Evolutionary conservation across 1,140 invertebrate genomes (phyloP).

Genomic region (Drosophila baimaii): DNA sequence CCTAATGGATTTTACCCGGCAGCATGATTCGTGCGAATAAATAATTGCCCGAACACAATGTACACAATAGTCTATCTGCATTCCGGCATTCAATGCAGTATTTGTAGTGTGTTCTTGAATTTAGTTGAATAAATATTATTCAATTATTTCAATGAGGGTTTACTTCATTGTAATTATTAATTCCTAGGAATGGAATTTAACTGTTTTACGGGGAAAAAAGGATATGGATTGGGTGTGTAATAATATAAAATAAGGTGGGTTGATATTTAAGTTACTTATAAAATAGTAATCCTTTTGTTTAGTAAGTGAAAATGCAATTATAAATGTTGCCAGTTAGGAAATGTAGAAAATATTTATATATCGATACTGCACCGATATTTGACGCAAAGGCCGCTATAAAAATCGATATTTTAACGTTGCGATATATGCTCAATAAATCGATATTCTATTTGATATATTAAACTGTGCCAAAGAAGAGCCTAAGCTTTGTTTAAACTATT

Average conservation of each 20-base stretch:
- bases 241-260: too few relatives aligned
- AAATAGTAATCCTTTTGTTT: background rate
- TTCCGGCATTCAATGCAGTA: background rate
- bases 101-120: constrained; percentile 2
- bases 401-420: too few relatives aligned
- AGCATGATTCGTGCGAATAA: constrained; percentile 5
- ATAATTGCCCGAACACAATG: constrained; percentile 19
- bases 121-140: constrained; percentile 11
- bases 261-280: background rate
- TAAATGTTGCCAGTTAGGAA: too few relatives aligned
- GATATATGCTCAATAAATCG: too few relatives aligned
- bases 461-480: too few relatives aligned
- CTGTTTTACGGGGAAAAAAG: background rate
- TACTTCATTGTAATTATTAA: constrained; percentile 16
- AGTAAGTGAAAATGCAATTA: too few relatives aligned
- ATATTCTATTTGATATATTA: too few relatives aligned
- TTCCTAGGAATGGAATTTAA: background rate
- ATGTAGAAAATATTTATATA: too few relatives aligned
- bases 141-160: constrained; percentile 1
- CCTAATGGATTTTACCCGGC: constrained; percentile 7
- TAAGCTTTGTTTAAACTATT: too few relatives aligned
- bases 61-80: background rate
- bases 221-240: too few relatives aligned
- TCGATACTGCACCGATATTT: too few relatives aligned
- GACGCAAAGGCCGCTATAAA: too few relatives aligned